These are phyloP conservation scores for Atta texana DNA, from an alignment of 1,140 invertebrate genomes.

Conservation along the genomic window DNA sequence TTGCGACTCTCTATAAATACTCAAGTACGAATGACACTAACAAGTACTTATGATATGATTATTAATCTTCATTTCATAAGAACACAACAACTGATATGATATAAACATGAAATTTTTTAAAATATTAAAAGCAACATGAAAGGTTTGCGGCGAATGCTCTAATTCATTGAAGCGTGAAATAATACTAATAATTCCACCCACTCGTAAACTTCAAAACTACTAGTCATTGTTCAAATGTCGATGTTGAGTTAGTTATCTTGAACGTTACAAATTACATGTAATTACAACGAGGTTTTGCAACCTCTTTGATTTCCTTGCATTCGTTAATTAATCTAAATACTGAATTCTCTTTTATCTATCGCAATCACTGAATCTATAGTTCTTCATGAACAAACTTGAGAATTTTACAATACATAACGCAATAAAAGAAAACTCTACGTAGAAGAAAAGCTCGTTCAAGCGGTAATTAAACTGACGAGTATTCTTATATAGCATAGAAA, in stretches of 20 bases:
- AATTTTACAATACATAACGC: background rate
- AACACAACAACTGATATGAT: background rate
- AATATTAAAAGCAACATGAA: background rate
- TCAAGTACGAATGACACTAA: background rate
- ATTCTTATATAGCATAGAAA: no score
- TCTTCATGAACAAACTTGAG: background rate
- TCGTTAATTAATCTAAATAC: background rate
- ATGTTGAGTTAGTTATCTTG: conserved; percentile 19
- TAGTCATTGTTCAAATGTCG: conserved; percentile 42
- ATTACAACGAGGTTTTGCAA: background rate
- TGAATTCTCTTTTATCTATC: background rate
- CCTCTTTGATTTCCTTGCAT: background rate
- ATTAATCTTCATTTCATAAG: conserved; percentile 27
- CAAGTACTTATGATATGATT: background rate
- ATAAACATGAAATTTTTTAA: background rate
- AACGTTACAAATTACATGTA: conserved; percentile 14
- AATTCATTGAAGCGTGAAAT: conserved; percentile 28
- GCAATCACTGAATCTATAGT: background rate
- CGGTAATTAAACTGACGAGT: conserved; percentile 8
- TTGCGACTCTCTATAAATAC: background rate
- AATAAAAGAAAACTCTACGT: background rate
- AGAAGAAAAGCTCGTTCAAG: background rate
- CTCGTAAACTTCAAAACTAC: background rate
- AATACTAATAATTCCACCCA: conserved; percentile 11
- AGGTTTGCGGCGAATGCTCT: conserved; percentile 1